A percentile compares a stretch with the other conserved stretches of the same genome.
Evolutionary conservation across 1,140 invertebrate genomes (phyloP).

Genomic region (Penaeus indicus): DNA sequence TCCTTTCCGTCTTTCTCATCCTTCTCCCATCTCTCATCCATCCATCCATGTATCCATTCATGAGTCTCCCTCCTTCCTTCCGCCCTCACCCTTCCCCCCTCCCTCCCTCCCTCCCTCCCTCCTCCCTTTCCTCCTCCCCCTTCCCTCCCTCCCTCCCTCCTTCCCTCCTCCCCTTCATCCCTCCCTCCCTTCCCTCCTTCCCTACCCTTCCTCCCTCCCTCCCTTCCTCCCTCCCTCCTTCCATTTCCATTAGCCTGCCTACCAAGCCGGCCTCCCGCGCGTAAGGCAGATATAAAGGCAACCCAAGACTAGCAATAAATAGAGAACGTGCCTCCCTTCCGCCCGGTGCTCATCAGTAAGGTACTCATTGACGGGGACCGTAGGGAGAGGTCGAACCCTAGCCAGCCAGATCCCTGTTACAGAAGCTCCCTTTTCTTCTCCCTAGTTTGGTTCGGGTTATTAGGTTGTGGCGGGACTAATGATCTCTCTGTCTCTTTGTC

Average conservation of each 20-base stretch:
- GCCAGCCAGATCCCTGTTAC: neutral
- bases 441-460: neutral
- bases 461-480: too few relatives aligned
- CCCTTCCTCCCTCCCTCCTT: neutral
- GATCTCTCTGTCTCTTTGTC: neutral
- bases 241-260: neutral
- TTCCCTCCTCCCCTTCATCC: neutral
- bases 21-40: too few relatives aligned
- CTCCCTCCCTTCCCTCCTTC: too few relatives aligned
- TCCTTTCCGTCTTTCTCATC: slow-evolving; percentile 1
- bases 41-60: neutral
- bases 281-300: too few relatives aligned
- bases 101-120: neutral
- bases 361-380: too few relatives aligned
- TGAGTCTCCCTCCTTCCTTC: neutral
- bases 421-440: neutral
- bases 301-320: too few relatives aligned
- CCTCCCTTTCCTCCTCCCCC: too few relatives aligned
- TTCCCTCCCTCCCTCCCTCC: too few relatives aligned
- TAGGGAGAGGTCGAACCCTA: too few relatives aligned
- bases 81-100: neutral
- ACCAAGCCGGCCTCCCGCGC: too few relatives aligned
- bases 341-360: too few relatives aligned
- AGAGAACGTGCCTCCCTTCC: too few relatives aligned
- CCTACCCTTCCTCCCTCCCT: neutral